Evolutionary conservation across 2,888 invertebrate species (phyloP), one percentile per base, ranked within the genome.

Genomic region (Philhelius pedissequus): DNA sequence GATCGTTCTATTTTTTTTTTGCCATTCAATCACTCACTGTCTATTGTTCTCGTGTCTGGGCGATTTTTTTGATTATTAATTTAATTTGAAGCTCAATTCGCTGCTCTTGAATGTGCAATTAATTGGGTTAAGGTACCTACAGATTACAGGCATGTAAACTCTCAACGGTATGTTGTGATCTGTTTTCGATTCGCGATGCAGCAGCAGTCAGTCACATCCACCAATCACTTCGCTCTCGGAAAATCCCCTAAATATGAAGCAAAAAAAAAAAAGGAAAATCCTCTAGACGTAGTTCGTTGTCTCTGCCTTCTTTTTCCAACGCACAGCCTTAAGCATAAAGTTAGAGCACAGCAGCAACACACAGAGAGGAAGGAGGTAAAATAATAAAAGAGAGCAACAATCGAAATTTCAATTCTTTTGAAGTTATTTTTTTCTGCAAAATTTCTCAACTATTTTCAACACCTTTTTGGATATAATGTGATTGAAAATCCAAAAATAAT

Each of bases 361-460:
- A 80, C 35, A 75, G 43, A 71, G 66, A 66, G 30, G 69, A 75
- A 73, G 60, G 60, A 60, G 60, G 40, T 43, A 62, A 70, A 79
- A 77, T 68, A 83, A 79, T 38, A 84, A 84, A 84, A 84, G 79
- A 84, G 79, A 84, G 84, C 84, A 84, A 84, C 84, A 84, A 84
- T 83, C 83, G 83, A 79, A 83, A 74, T 80, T 76, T 76, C 60
- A 80, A 70, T 84, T 84, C 80, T 80, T 83, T 66, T 80, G 7
- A 64, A 58, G 62, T 79, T 78, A 13, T 75, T 74, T 68, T 73
- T 68, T 60, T 64, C 66, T 71, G 38, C 52, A 60, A 74, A 77
- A 66, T 75, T 83, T 77, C 78, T 69, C 68, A 79, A 83, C 79
- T 66, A 79, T 83, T 83, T 83, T 58, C 70, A 60, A 78, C 69